These are phyloP conservation scores for Fregetta grallaria DNA, from an alignment of 2,113 vertebrate genomes.

Conservation along the genomic window DNA sequence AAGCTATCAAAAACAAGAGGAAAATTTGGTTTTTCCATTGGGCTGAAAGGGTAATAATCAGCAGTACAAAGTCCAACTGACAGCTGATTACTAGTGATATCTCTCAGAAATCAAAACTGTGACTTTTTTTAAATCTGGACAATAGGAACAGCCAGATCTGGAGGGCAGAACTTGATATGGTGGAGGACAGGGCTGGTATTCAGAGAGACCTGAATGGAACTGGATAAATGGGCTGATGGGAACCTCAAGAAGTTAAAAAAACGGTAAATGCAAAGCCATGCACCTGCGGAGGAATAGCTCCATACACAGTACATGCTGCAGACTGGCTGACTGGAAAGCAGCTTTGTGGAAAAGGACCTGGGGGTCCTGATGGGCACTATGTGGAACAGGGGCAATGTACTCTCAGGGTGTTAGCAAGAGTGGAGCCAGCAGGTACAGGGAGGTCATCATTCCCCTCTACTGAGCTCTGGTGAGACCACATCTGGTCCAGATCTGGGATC, in stretches of 20 bases:
- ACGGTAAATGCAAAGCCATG: not conserved
- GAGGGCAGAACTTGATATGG: not conserved
- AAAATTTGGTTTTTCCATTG: not conserved
- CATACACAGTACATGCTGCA: not conserved
- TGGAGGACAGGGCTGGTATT: not conserved
- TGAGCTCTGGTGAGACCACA: not conserved
- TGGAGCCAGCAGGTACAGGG: not conserved
- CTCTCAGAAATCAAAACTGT: not conserved
- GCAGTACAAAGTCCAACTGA: not conserved
- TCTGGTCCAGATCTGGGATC: not conserved
- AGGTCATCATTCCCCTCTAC: not conserved
- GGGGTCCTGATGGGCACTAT: not conserved
- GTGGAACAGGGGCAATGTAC: not conserved
- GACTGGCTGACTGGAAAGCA: not conserved
- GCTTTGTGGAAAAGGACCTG: not conserved
- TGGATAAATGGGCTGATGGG: not conserved
- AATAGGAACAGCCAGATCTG: not conserved
- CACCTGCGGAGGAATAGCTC: not conserved
- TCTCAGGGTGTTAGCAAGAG: not conserved
- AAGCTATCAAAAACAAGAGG: not conserved
- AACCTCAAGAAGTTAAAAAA: not conserved
- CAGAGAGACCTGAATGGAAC: not conserved
- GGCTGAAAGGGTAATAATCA: not conserved
- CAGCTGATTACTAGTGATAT: not conserved
- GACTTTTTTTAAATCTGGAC: not conserved